Evolutionary conservation across 1,140 invertebrate genomes (phyloP).

Genomic region (Neodiprion fabricii): DNA sequence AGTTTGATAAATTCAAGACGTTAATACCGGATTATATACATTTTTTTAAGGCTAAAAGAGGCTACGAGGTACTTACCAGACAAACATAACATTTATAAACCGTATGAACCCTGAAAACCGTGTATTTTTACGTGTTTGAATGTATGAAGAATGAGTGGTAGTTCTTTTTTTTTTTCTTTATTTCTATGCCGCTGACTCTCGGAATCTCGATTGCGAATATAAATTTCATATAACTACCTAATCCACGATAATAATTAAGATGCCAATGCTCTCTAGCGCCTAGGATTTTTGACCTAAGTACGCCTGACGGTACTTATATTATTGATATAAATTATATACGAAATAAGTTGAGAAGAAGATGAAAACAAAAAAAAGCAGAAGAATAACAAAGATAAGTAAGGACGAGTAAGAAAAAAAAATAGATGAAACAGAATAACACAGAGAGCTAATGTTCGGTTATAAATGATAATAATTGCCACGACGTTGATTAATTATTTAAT

Average conservation of each 20-base stretch:
- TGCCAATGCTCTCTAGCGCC: conserved; percentile 36
- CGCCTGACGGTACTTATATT: not conserved
- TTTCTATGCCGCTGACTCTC: not conserved
- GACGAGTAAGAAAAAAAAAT: not conserved
- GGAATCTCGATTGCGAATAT: not conserved
- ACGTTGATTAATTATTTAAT: not conserved
- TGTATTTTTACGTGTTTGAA: not conserved
- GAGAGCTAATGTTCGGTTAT: not conserved
- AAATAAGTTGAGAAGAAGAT: conserved; percentile 7
- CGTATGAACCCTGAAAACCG: no score
- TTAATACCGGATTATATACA: no score
- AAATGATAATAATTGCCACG: not conserved
- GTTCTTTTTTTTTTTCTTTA: not conserved
- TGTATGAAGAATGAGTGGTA: not conserved
- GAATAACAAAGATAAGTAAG: not conserved
- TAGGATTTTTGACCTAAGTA: conserved; percentile 17
- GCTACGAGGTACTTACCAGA: no score
- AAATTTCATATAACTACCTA: not conserved
- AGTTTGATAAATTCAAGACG: no score
- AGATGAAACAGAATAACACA: conserved; percentile 14
- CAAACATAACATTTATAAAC: no score
- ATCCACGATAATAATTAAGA: not conserved
- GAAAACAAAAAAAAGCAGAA: conserved; percentile 14
- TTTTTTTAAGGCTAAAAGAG: no score
- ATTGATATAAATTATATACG: conserved; percentile 8